Percentiles rank a stretch among this genome's conserved stretches.
Evolutionary conservation across 2,888 invertebrate species (phyloP).

Genomic region (Achlya flavicornis): DNA sequence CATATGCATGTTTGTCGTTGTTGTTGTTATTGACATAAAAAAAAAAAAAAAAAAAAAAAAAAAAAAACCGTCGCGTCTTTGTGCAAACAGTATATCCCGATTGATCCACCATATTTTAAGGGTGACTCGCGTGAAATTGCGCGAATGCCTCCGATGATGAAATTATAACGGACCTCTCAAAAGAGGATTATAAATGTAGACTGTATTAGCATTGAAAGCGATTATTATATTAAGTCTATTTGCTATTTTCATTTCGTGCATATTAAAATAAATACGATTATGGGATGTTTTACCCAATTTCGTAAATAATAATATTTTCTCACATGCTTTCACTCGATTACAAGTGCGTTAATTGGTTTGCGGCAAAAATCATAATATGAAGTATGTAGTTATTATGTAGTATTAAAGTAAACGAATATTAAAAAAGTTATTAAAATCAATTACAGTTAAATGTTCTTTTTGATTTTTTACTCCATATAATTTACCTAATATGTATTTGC

Average conservation of each 20-base stretch:
- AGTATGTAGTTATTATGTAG: too few species aligned
- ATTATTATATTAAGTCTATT: slow-evolving; percentile 4
- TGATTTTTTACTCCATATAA: too few species aligned
- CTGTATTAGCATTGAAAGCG: not conserved
- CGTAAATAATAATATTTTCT: not conserved
- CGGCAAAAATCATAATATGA: too few species aligned
- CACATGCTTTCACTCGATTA: too few species aligned
- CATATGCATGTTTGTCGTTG: too few species aligned
- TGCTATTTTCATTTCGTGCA: slow-evolving; percentile 3
- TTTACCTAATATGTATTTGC: too few species aligned
- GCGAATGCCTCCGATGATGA: not conserved
- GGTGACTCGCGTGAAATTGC: slow-evolving; percentile 3
- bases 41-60: too few species aligned
- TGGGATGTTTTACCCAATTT: not conserved
- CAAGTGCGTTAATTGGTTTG: not conserved
- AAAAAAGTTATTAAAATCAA: too few species aligned
- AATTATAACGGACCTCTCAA: slow-evolving; percentile 4
- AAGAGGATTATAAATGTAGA: not conserved
- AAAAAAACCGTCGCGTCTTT: not conserved
- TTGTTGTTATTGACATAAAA: too few species aligned
- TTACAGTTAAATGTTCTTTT: too few species aligned
- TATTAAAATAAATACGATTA: not conserved
- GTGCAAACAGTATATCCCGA: not conserved
- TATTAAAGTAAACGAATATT: too few species aligned
- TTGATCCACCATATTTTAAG: not conserved